Percentiles rank a stretch among this genome's conserved stretches.
These are phyloP conservation scores for Alexandromys oeconomus DNA, from an alignment of 2,797 vertebrate species.

Conservation along the genomic window DNA sequence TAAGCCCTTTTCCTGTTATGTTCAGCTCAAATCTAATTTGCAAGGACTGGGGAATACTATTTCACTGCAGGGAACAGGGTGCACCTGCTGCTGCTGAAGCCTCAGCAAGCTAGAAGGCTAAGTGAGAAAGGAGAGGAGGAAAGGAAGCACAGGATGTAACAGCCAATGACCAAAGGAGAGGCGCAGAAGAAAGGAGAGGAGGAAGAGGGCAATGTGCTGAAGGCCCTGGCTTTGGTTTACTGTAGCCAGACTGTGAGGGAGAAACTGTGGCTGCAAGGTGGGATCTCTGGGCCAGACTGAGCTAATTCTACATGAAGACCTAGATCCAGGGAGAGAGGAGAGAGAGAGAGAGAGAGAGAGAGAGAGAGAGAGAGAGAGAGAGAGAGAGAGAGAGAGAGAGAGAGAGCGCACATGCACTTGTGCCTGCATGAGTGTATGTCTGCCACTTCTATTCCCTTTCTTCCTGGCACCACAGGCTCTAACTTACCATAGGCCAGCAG, in stretches of 20 bases:
- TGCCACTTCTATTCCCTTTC: neutral
- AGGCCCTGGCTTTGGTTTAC: slow-evolving; percentile 20
- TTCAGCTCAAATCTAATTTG: slow-evolving; percentile 50
- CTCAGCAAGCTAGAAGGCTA: neutral
- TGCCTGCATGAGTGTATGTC: neutral
- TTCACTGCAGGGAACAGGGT: neutral
- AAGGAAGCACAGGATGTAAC: neutral
- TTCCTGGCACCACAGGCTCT: neutral
- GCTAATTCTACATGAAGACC: neutral
- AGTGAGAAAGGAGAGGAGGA: neutral
- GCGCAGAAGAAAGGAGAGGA: neutral
- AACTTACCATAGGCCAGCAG: slow-evolving; percentile 91
- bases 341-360: too few species aligned
- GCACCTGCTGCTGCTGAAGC: neutral
- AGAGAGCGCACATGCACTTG: too few species aligned
- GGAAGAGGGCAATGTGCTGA: neutral
- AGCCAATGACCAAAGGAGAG: neutral
- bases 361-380: too few species aligned
- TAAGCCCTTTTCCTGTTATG: slow-evolving; percentile 13
- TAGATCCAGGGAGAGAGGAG: neutral
- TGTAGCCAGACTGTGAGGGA: neutral
- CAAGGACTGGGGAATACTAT: neutral
- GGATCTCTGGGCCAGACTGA: neutral
- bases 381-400: too few species aligned
- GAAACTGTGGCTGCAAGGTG: neutral